Conservation (phyloP, 2,888 invertebrate genomes). For the Itoplectis maculator region DNA sequence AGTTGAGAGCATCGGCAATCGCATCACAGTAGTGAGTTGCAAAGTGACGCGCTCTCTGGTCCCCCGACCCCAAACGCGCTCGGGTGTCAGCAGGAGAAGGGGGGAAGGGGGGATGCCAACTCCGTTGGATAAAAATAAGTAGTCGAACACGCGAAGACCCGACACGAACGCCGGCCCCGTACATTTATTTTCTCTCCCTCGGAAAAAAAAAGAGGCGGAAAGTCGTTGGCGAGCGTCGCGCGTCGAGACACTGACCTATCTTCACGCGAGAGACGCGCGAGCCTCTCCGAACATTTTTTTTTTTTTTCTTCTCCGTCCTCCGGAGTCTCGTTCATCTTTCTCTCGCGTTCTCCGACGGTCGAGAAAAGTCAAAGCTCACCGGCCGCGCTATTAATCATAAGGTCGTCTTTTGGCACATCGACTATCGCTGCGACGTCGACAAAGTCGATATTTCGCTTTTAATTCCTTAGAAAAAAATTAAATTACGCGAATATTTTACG, state of each 20-base stretch:
- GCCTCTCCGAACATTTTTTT: neutral
- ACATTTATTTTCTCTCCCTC: neutral
- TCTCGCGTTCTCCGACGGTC: neutral
- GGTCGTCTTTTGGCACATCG: neutral
- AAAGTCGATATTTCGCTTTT: neutral
- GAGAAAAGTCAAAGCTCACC: constrained; percentile 24
- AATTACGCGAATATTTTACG: too few relatives aligned
- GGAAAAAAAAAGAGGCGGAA: constrained; percentile 10
- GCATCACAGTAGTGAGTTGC: constrained; percentile 11
- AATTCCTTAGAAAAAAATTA: neutral
- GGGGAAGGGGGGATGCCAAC: neutral
- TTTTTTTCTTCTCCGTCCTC: neutral
- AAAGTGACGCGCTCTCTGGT: neutral
- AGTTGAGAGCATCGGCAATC: neutral
- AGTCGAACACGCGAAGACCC: neutral
- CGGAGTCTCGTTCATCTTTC: constrained; percentile 32
- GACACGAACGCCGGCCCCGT: neutral
- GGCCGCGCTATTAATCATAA: constrained; percentile 11
- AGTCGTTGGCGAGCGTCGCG: neutral
- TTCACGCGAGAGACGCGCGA: constrained; percentile 29
- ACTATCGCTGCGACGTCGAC: neutral
- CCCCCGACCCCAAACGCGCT: neutral
- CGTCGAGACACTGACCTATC: constrained; percentile 53
- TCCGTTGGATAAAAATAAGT: constrained; percentile 44
- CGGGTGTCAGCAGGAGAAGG: neutral